Evolutionary conservation across 2,797 vertebrate genomes (phyloP).

Genomic region (Alfaro cultratus): DNA sequence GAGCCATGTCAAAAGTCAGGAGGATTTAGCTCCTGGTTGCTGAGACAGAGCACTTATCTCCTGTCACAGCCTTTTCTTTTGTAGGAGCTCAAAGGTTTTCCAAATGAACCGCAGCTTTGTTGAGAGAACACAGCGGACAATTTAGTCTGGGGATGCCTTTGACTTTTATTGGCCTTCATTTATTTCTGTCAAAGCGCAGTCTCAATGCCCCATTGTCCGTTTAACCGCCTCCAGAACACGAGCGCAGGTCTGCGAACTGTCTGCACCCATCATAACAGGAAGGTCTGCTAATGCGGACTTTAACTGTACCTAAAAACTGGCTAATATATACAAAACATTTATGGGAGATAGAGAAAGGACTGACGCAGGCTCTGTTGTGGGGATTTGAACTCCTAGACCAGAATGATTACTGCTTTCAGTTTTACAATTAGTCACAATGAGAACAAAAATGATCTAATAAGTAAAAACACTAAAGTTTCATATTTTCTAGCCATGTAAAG

Average conservation of each 20-base stretch:
- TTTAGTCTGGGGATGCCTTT: constrained; percentile 42
- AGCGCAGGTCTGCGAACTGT: not conserved
- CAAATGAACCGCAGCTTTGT: constrained; percentile 67
- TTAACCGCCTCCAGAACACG: constrained; percentile 5
- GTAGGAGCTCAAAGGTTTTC: constrained; percentile 57
- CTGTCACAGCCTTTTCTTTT: constrained; percentile 47
- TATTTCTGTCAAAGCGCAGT: constrained; percentile 49
- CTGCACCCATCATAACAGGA: not conserved
- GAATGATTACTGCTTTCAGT: not conserved
- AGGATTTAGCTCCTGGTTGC: constrained; percentile 44
- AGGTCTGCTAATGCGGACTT: not conserved
- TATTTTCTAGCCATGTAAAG: not conserved
- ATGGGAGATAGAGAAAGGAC: not conserved
- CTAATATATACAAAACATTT: not conserved
- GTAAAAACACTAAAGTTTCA: not conserved
- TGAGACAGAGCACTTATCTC: constrained; percentile 57
- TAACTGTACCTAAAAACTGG: not conserved
- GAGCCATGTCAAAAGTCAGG: constrained; percentile 46
- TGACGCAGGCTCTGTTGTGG: not conserved
- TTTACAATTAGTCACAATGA: not conserved
- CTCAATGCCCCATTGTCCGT: constrained; percentile 51
- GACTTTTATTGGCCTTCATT: constrained; percentile 56
- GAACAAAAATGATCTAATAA: not conserved
- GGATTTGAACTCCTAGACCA: not conserved
- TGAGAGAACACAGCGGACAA: constrained; percentile 35